A percentile compares a stretch with the other conserved stretches of the same genome.
These are phyloP conservation scores for Eremobia ochroleuca DNA, from an alignment of 2,888 invertebrate genomes.

Conservation along the genomic window DNA sequence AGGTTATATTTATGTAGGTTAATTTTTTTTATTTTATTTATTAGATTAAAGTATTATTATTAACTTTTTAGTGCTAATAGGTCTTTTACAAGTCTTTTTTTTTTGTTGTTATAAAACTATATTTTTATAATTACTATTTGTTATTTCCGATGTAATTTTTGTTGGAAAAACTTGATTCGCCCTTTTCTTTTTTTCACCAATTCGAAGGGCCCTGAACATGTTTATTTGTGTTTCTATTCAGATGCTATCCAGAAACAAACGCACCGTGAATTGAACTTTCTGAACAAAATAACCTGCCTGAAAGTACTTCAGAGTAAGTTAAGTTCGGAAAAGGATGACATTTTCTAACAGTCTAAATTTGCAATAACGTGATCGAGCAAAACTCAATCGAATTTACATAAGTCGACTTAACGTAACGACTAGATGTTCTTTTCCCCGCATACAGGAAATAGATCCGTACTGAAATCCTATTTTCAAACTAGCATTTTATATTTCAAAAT, in stretches of 20 bases:
- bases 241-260: background rate
- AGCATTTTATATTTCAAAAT: background rate
- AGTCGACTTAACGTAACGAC: background rate
- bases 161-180: too few species aligned
- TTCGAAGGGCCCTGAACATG: background rate
- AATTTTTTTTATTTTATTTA: too few species aligned
- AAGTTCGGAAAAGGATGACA: background rate
- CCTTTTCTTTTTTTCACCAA: background rate
- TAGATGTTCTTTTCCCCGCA: background rate
- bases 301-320: background rate
- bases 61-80: too few species aligned
- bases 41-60: too few species aligned
- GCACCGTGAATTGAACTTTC: background rate
- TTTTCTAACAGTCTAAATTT: background rate
- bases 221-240: background rate
- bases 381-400: background rate
- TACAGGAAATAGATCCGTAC: background rate
- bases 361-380: slow-evolving; percentile 14
- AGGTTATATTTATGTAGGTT: too few species aligned
- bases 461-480: background rate
- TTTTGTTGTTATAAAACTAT: too few species aligned
- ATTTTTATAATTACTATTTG: background rate
- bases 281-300: background rate
- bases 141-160: background rate
- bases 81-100: too few species aligned